Conservation (phyloP, 2,113 vertebrate species). For the Phrynosoma blainvillii region DNA sequence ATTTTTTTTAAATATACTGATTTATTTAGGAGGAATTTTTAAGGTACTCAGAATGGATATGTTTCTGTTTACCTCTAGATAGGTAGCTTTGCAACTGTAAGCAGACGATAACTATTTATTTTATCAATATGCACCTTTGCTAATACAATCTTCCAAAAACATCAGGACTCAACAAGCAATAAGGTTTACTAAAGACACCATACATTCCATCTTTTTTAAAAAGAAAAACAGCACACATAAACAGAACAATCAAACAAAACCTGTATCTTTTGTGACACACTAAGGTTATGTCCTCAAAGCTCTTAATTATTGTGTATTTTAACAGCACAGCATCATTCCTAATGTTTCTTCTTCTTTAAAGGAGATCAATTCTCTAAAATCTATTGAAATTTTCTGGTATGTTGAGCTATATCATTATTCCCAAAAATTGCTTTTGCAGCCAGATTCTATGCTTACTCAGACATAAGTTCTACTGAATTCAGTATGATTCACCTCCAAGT, state of each 20-base stretch:
- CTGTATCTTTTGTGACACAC: not conserved
- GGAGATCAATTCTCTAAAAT: not conserved
- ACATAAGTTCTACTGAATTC: not conserved
- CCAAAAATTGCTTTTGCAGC: not conserved
- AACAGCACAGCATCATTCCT: slow-evolving; percentile 9
- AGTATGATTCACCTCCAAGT: not conserved
- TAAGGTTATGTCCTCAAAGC: slow-evolving; percentile 7
- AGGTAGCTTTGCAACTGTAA: slow-evolving; percentile 23
- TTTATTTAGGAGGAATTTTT: slow-evolving; percentile 18
- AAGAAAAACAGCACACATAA: not conserved
- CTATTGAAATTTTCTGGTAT: not conserved
- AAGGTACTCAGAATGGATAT: not conserved
- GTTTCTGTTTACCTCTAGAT: not conserved
- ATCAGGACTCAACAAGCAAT: slow-evolving; percentile 5
- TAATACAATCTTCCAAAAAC: not conserved
- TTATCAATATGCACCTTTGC: not conserved
- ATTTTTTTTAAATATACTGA: not conserved
- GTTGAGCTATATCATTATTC: not conserved
- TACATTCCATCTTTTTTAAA: not conserved
- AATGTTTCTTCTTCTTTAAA: not conserved
- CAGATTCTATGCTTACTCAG: not conserved
- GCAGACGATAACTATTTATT: slow-evolving; percentile 18
- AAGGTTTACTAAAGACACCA: not conserved
- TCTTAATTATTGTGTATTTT: not conserved
- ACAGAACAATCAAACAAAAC: not conserved